Evolutionary conservation across 2,797 vertebrate genomes (phyloP).

Genomic region (Mastacembelus armatus): DNA sequence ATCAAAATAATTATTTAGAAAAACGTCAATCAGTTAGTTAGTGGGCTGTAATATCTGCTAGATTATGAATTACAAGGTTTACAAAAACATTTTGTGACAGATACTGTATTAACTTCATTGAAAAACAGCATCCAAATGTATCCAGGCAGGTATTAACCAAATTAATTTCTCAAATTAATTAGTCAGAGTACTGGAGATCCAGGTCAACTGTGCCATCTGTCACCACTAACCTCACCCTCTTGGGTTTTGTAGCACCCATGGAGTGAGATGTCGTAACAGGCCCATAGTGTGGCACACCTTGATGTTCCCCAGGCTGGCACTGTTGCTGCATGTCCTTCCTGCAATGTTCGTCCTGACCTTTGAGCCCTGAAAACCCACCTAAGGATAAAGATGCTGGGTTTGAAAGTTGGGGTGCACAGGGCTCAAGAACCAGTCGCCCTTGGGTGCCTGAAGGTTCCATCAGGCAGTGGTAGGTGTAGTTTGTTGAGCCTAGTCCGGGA

Average conservation of each 20-base stretch:
- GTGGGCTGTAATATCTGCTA: constrained; percentile 32
- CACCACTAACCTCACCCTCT: constrained; percentile 92
- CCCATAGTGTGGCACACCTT: constrained; percentile 73
- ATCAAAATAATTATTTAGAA: constrained; percentile 60
- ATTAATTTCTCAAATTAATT: too few relatives aligned
- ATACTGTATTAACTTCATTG: constrained; percentile 12
- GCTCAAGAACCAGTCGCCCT: constrained; percentile 85
- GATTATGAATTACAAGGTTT: constrained; percentile 52
- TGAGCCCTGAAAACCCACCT: constrained; percentile 77
- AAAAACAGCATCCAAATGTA: constrained; percentile 18
- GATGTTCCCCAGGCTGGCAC: constrained; percentile 78
- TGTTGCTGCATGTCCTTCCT: constrained; percentile 78
- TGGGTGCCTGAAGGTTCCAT: constrained; percentile 89
- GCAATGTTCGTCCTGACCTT: constrained; percentile 75
- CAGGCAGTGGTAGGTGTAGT: constrained; percentile 88
- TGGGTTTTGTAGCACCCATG: constrained; percentile 84
- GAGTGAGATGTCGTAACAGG: constrained; percentile 77
- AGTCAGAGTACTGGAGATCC: constrained; percentile 89
- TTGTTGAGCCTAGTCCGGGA: constrained; percentile 77
- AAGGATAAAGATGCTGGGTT: constrained; percentile 75
- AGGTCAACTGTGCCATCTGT: constrained; percentile 92
- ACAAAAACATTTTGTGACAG: constrained; percentile 59
- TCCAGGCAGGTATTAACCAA: constrained; percentile 46
- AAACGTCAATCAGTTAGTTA: constrained; percentile 50
- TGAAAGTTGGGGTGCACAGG: constrained; percentile 78